phyloP scores from a whole-genome alignment of 2,888 invertebrate genomes.

The Augochlorella aurata region DNA sequence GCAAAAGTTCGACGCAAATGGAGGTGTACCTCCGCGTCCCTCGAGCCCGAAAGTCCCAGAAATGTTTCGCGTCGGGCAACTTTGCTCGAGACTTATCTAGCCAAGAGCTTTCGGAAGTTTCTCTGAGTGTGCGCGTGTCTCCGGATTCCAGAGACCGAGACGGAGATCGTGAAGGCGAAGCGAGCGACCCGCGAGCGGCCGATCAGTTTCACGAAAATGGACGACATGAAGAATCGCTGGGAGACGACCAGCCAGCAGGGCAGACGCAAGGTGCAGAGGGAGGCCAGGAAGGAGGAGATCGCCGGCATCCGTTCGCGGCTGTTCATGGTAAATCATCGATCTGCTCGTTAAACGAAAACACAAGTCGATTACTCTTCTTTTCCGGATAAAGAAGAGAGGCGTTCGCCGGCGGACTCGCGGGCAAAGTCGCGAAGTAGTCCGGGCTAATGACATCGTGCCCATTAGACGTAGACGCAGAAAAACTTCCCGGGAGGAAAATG shows the following conservation, averaged over 20 bases:
- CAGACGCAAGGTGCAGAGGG: constrained; percentile 86
- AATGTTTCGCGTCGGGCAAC: not conserved
- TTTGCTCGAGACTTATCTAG: not conserved
- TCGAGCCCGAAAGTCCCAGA: too few relatives aligned
- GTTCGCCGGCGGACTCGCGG: not conserved
- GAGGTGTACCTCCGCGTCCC: too few relatives aligned
- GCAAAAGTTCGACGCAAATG: not conserved
- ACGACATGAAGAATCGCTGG: constrained; percentile 92
- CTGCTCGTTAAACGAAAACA: not conserved
- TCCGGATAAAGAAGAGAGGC: not conserved
- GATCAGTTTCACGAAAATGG: constrained; percentile 91
- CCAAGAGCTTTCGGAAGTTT: not conserved
- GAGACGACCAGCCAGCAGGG: constrained; percentile 83
- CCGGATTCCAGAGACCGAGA: constrained; percentile 84
- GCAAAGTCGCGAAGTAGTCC: constrained; percentile 34
- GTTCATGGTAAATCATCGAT: constrained; percentile 86
- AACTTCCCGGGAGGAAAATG: constrained; percentile 37
- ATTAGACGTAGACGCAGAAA: constrained; percentile 48
- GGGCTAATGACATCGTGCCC: constrained; percentile 48
- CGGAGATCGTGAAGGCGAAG: constrained; percentile 85
- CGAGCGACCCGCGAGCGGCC: constrained; percentile 88
- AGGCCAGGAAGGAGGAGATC: constrained; percentile 94
- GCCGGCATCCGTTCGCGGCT: constrained; percentile 92
- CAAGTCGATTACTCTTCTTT: constrained; percentile 12
- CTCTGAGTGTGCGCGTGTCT: not conserved